A percentile compares a stretch with the other conserved stretches of the same genome.
Conservation (phyloP, 2,888 invertebrate species). For the Pristionchus arcanus region DNA sequence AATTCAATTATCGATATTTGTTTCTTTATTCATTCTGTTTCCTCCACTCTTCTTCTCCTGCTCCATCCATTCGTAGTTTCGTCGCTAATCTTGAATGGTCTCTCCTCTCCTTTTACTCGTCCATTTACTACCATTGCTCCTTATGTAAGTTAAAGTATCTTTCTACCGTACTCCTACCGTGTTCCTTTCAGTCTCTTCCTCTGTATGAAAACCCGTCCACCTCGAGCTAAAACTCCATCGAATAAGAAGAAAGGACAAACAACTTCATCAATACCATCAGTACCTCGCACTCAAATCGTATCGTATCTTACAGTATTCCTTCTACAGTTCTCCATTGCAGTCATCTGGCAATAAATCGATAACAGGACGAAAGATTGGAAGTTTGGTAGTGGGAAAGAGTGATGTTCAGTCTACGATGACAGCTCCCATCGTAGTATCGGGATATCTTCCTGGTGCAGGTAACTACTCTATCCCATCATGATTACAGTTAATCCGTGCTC, state of each 20-base stretch:
- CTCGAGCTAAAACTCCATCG: neutral
- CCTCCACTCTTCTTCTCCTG: neutral
- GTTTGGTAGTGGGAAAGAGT: neutral
- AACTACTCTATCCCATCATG: neutral
- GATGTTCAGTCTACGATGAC: neutral
- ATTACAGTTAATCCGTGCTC: neutral
- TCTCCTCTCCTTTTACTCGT: neutral
- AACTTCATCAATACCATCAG: neutral
- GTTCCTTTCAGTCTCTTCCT: neutral
- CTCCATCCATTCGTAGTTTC: neutral
- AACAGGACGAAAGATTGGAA: neutral
- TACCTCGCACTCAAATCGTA: neutral
- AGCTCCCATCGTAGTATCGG: neutral
- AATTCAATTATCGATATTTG: too few species aligned
- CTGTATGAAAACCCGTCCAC: neutral
- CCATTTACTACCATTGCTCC: neutral
- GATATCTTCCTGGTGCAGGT: conserved; percentile 7
- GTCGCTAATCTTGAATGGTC: neutral
- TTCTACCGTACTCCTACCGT: neutral
- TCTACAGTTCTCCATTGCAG: neutral
- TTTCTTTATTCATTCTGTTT: neutral
- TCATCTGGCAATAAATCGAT: neutral
- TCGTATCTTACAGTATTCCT: neutral
- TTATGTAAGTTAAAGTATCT: neutral
- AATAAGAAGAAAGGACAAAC: neutral